phyloP scores from a whole-genome alignment of 2,888 invertebrate genomes.

The Homarus gammarus region DNA sequence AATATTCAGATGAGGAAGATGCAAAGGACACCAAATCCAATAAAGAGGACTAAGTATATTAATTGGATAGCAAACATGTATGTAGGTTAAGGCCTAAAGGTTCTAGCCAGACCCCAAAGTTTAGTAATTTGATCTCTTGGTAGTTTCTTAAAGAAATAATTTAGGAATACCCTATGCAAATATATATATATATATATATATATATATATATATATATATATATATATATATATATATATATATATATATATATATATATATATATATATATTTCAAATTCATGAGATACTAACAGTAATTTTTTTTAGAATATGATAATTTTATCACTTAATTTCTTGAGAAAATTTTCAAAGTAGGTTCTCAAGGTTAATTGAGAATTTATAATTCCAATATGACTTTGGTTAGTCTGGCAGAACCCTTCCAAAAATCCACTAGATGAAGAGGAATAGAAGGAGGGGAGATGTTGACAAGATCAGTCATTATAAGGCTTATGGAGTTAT shows the following conservation, averaged over 20 bases:
- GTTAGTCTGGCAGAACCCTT: slow-evolving; percentile 47
- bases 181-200: too few relatives aligned
- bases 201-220: too few relatives aligned
- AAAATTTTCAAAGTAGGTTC: not conserved
- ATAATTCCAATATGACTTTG: not conserved
- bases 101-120: slow-evolving; percentile 31
- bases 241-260: too few relatives aligned
- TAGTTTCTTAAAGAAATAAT: not conserved
- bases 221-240: too few relatives aligned
- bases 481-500: slow-evolving; percentile 44
- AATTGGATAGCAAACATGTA: slow-evolving; percentile 2
- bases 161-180: not conserved
- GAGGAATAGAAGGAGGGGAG: slow-evolving; percentile 19
- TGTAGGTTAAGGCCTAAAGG: slow-evolving; percentile 28
- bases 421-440: not conserved
- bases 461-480: slow-evolving; percentile 27
- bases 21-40: slow-evolving; percentile 59
- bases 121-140: not conserved
- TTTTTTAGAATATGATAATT: not conserved
- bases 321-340: not conserved
- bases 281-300: not conserved
- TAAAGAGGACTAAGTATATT: slow-evolving; percentile 52
- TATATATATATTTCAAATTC: too few relatives aligned
- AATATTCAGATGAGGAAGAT: slow-evolving; percentile 76
- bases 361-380: not conserved